phyloP scores from a whole-genome alignment of 2,113 vertebrate genomes.

The Onychostoma macrolepis region DNA sequence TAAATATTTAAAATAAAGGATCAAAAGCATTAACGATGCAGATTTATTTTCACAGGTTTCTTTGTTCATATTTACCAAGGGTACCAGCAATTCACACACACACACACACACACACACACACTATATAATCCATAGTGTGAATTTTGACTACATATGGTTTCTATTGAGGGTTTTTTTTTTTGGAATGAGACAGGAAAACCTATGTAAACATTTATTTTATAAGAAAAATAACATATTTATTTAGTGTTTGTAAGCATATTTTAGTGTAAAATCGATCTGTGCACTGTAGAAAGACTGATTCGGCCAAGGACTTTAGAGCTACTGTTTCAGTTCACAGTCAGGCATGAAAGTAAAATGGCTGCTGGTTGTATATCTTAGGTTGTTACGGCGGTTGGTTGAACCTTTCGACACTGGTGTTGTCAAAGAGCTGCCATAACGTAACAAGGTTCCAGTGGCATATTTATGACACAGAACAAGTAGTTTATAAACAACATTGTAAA shows the following conservation, averaged over 20 bases:
- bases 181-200: too few relatives aligned
- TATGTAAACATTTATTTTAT: too few relatives aligned
- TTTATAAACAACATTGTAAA: conserved; percentile 17
- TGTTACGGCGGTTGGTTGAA: neutral
- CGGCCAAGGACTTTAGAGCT: neutral
- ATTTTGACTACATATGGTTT: too few relatives aligned
- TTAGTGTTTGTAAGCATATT: neutral
- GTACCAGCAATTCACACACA: too few relatives aligned
- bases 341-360: neutral
- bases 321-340: neutral
- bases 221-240: neutral
- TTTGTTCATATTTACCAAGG: too few relatives aligned
- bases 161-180: too few relatives aligned
- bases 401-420: conserved; percentile 11
- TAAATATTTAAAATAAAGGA: too few relatives aligned
- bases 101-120: too few relatives aligned
- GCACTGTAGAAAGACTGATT: neutral
- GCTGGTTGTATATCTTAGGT: neutral
- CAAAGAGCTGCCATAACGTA: neutral
- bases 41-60: too few relatives aligned
- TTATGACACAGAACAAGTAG: neutral
- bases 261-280: neutral
- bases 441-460: neutral
- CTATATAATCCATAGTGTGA: too few relatives aligned
- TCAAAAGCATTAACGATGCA: too few relatives aligned